Evolutionary conservation across 2,888 invertebrate genomes (phyloP).

Genomic region (Timema podura): DNA sequence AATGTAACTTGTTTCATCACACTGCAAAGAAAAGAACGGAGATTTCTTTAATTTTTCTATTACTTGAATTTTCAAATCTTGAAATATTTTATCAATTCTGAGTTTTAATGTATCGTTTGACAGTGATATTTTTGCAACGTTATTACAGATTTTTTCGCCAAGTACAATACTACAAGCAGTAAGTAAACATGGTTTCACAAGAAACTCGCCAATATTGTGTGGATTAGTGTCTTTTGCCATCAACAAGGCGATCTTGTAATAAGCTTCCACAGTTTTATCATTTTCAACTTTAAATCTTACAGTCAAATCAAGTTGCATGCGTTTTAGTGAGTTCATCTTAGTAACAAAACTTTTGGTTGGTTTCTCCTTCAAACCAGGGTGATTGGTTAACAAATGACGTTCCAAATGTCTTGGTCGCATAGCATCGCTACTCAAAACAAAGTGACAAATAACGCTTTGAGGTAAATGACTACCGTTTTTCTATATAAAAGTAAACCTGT

Average conservation of each 20-base stretch:
- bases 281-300: background rate
- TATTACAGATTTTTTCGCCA: background rate
- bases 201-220: background rate
- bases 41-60: background rate
- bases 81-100: background rate
- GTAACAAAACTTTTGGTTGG: background rate
- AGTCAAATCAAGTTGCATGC: background rate
- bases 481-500: background rate
- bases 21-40: background rate
- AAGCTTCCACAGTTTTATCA: background rate
- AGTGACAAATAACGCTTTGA: background rate
- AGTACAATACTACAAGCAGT: too few relatives aligned
- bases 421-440: background rate
- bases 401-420: too few relatives aligned
- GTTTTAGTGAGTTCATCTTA: background rate
- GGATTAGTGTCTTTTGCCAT: background rate
- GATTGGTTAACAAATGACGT: too few relatives aligned
- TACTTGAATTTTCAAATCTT: background rate
- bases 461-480: background rate
- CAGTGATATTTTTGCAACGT: background rate
- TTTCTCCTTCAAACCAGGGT: too few relatives aligned
- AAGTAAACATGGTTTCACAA: too few relatives aligned
- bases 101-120: constrained; percentile 2
- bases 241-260: background rate
- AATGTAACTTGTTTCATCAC: too few relatives aligned